phyloP scores from a whole-genome alignment of 2,888 invertebrate species.

The Lepidocyrtoides sp. region DNA sequence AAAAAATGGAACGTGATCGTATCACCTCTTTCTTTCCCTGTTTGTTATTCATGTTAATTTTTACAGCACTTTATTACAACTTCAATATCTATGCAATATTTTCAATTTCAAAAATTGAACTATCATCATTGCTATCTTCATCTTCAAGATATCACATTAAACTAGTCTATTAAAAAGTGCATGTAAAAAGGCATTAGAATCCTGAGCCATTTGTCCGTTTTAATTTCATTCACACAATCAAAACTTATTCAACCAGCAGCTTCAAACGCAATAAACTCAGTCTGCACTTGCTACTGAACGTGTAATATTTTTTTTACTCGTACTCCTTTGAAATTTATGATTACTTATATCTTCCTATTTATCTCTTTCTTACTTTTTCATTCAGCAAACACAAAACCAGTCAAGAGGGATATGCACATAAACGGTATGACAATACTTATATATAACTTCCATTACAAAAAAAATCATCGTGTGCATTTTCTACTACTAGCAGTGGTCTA shows the following conservation, averaged over 20 bases:
- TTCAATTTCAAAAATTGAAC: neutral
- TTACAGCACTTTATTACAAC: no score
- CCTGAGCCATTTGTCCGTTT: neutral
- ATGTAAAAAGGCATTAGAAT: neutral
- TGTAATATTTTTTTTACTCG: constrained; percentile 55
- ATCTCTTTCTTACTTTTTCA: constrained; percentile 5
- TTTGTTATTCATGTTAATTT: no score
- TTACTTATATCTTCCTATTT: constrained; percentile 40
- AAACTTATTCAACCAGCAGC: neutral
- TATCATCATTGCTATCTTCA: neutral
- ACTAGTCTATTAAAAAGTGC: neutral
- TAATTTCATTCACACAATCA: neutral
- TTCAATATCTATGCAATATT: no score
- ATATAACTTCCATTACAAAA: constrained; percentile 3
- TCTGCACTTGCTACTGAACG: constrained; percentile 71
- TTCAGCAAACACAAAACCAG: neutral
- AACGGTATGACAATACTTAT: constrained; percentile 24
- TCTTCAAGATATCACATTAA: neutral
- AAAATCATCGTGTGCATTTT: constrained; percentile 21
- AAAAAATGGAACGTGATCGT: neutral
- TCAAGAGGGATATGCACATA: neutral
- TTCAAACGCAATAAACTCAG: neutral
- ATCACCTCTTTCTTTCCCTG: neutral
- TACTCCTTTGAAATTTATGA: constrained; percentile 73
- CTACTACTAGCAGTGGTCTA: neutral